phyloP scores from a whole-genome alignment of 2,888 invertebrate species.

The Calliopum simillimum region DNA sequence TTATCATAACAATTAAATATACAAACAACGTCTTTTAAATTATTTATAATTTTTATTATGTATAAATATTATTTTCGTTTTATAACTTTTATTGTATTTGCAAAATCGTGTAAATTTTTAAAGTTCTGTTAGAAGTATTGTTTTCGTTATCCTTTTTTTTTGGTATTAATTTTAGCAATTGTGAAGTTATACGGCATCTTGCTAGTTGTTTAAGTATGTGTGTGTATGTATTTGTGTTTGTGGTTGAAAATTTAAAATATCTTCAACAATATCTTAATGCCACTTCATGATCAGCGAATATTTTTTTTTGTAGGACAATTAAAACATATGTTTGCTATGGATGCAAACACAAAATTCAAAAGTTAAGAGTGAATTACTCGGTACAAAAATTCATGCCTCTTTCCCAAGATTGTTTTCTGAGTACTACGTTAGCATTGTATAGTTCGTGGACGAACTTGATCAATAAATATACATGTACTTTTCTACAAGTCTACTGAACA shows the following conservation, averaged over 20 bases:
- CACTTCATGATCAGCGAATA: not conserved
- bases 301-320: too few relatives aligned
- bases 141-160: not conserved
- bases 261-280: not conserved
- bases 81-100: not conserved
- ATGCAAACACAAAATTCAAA: too few relatives aligned
- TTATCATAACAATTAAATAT: constrained; percentile 19
- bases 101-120: too few relatives aligned
- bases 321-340: too few relatives aligned
- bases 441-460: too few relatives aligned
- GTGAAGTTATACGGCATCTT: not conserved
- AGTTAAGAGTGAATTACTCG: too few relatives aligned
- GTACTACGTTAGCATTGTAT: too few relatives aligned
- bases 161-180: not conserved
- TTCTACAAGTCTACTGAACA: too few relatives aligned
- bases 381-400: too few relatives aligned
- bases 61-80: not conserved
- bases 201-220: constrained; percentile 4
- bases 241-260: not conserved
- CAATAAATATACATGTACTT: too few relatives aligned
- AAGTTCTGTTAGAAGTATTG: not conserved
- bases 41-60: constrained; percentile 16
- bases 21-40: constrained; percentile 35
- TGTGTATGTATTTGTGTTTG: constrained; percentile 26
- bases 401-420: too few relatives aligned